Evolutionary conservation across 1,140 invertebrate species (phyloP).

Genomic region (Branchinecta lindahli): DNA sequence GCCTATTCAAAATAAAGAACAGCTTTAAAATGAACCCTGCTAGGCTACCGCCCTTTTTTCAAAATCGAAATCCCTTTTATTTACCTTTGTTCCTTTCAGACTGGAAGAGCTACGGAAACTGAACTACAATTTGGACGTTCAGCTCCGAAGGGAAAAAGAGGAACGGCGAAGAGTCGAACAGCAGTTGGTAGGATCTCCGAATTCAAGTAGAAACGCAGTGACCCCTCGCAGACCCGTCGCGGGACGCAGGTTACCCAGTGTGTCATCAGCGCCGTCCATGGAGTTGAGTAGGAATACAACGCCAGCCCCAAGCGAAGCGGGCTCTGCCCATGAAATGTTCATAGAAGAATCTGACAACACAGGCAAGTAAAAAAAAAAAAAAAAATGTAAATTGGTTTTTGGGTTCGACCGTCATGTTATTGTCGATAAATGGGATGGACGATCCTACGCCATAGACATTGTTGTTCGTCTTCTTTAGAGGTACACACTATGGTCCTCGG

Average conservation of each 20-base stretch:
- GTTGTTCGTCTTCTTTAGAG: too few species aligned
- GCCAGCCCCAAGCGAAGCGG: not conserved
- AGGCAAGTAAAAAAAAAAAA: too few species aligned
- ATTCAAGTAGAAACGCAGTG: not conserved
- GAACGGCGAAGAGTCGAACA: slow-evolving; percentile 50
- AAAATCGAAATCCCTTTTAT: too few species aligned
- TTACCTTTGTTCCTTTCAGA: slow-evolving; percentile 29
- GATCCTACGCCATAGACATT: too few species aligned
- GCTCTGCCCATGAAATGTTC: not conserved
- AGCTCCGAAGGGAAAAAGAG: slow-evolving; percentile 53
- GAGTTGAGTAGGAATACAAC: not conserved
- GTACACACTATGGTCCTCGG: too few species aligned
- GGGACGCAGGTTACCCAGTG: not conserved
- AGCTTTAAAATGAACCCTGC: too few species aligned
- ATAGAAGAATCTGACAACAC: too few species aligned
- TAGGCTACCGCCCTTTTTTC: too few species aligned
- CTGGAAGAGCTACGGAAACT: slow-evolving; percentile 53
- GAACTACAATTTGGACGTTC: slow-evolving; percentile 51
- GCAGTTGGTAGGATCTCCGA: slow-evolving; percentile 38
- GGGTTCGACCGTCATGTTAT: too few species aligned
- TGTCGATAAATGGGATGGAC: too few species aligned
- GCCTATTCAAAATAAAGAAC: too few species aligned
- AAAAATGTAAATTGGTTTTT: too few species aligned
- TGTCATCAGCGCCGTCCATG: not conserved
- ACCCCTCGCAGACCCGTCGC: not conserved